phyloP scores from a whole-genome alignment of 2,797 vertebrate species.

The Callimico goeldii region DNA sequence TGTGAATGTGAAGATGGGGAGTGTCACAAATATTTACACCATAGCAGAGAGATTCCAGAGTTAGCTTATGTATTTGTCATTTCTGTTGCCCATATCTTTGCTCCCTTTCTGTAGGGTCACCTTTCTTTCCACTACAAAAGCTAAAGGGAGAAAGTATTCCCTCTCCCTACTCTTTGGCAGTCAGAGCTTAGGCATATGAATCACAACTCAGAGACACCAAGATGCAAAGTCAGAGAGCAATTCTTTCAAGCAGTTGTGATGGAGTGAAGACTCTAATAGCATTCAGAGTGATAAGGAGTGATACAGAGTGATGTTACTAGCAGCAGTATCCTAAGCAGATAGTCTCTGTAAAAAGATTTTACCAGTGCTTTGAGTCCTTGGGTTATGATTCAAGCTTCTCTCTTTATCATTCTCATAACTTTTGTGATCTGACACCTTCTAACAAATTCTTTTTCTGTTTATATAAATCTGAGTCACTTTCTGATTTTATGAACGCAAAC shows the following conservation, averaged over 20 bases:
- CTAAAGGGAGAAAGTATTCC: neutral
- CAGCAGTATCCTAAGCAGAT: neutral
- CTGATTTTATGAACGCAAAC: neutral
- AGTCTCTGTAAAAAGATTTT: neutral
- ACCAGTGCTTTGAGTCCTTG: neutral
- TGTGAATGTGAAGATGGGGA: neutral
- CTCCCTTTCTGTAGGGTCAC: neutral
- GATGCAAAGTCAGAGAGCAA: neutral
- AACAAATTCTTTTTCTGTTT: neutral
- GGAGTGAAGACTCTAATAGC: neutral
- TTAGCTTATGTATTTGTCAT: neutral
- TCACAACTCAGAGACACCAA: neutral
- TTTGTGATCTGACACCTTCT: neutral
- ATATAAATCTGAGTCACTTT: slow-evolving; percentile 39
- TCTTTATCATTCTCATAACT: neutral
- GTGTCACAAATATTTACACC: neutral
- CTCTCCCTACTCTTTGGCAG: neutral
- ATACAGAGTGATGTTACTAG: too few species aligned
- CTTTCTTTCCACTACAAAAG: neutral
- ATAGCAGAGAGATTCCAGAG: neutral
- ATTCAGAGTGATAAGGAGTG: too few species aligned
- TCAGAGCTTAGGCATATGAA: neutral
- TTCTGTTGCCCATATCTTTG: neutral
- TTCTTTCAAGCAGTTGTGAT: neutral
- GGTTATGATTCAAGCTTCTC: neutral